Evolutionary conservation across 2,888 invertebrate genomes (phyloP).

Genomic region (Cyrtodaria siliqua): DNA sequence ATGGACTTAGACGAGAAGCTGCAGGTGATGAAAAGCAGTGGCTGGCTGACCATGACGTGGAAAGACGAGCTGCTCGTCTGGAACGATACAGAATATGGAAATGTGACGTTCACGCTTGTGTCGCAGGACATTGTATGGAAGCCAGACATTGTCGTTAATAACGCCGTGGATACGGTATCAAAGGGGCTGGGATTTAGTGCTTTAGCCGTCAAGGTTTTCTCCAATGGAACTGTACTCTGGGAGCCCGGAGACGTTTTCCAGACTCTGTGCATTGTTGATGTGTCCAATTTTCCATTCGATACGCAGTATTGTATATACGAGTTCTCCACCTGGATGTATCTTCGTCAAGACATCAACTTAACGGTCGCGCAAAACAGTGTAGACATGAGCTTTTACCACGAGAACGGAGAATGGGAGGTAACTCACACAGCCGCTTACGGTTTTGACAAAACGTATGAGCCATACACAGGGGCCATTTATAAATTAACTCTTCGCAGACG

Average conservation of each 20-base stretch:
- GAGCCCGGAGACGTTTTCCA: constrained; percentile 51
- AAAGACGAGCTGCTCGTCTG: constrained; percentile 39
- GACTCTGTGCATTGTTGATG: constrained; percentile 48
- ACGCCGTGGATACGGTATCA: constrained; percentile 42
- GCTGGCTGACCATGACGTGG: constrained; percentile 47
- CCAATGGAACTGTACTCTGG: constrained; percentile 43
- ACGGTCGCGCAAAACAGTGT: constrained; percentile 32
- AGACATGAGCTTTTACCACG: constrained; percentile 44
- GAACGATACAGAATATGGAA: constrained; percentile 36
- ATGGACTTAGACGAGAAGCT: constrained; percentile 49
- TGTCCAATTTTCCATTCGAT: constrained; percentile 49
- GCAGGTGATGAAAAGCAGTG: constrained; percentile 49
- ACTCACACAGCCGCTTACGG: constrained; percentile 21
- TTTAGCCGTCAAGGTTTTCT: constrained; percentile 32
- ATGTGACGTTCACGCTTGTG: constrained; percentile 26
- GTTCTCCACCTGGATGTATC: constrained; percentile 46
- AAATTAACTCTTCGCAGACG: constrained; percentile 37
- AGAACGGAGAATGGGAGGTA: constrained; percentile 52
- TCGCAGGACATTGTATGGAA: constrained; percentile 48
- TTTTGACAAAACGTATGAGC: constrained; percentile 42
- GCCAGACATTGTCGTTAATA: constrained; percentile 51
- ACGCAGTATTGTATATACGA: constrained; percentile 48
- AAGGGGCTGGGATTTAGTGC: constrained; percentile 38
- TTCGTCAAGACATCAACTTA: constrained; percentile 33
- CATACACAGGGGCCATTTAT: constrained; percentile 39